A percentile compares a stretch with the other conserved stretches of the same genome.
Conservation (phyloP, 2,797 vertebrate species). For the Arctocebus calabarensis region DNA sequence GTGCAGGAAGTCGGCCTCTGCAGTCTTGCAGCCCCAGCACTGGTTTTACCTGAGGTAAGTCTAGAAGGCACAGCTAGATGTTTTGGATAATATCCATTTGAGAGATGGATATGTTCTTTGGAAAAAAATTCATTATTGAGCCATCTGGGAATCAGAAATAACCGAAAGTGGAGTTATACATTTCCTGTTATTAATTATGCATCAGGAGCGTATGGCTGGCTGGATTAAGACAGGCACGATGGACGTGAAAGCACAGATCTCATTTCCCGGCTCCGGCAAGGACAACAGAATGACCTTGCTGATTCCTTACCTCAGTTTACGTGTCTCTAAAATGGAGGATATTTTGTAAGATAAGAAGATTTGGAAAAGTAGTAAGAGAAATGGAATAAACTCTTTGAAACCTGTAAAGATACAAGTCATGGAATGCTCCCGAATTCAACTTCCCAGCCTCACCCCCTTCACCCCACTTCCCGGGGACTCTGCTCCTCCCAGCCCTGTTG, state of each 20-base stretch:
- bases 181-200: constrained; percentile 68
- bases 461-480: no score
- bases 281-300: rapidly evolving
- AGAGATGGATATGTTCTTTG: not conserved
- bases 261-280: not conserved
- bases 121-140: constrained; percentile 52
- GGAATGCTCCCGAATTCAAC: no score
- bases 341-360: rapidly evolving
- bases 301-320: not conserved
- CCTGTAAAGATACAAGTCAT: rapidly evolving
- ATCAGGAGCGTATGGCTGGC: constrained; percentile 16
- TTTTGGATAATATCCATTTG: not conserved
- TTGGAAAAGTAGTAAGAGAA: no score
- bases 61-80: not conserved
- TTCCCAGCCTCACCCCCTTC: no score
- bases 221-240: not conserved
- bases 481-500: rapidly evolving
- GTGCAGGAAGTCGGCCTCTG: rapidly evolving
- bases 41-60: not conserved
- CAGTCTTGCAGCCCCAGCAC: rapidly evolving
- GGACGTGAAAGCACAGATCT: not conserved
- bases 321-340: not conserved
- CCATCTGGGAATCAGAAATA: constrained; percentile 62
- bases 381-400: rapidly evolving
- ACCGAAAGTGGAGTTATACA: constrained; percentile 32